These are phyloP conservation scores for Synanthedon formicaeformis DNA, from an alignment of 2,888 invertebrate genomes.

Conservation along the genomic window DNA sequence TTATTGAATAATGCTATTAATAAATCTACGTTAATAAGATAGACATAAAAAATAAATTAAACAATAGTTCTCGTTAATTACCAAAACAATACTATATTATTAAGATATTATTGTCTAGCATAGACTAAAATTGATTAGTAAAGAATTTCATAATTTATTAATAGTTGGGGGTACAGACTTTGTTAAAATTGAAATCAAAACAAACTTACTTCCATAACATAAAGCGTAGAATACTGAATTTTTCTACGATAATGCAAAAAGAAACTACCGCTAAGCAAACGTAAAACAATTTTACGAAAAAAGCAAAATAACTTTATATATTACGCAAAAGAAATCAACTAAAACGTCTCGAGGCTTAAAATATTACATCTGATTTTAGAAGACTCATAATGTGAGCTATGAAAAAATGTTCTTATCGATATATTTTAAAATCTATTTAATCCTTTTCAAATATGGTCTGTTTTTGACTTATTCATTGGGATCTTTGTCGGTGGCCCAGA, in stretches of 20 bases:
- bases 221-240: constrained; percentile 47
- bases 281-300: constrained; percentile 25
- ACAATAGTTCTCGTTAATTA: constrained; percentile 17
- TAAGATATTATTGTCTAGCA: constrained; percentile 33
- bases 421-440: too few relatives aligned
- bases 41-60: neutral
- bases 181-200: neutral
- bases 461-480: too few relatives aligned
- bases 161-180: neutral
- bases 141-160: constrained; percentile 6
- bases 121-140: constrained; percentile 34
- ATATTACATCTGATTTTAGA: too few relatives aligned
- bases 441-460: too few relatives aligned
- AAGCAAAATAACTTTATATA: constrained; percentile 44
- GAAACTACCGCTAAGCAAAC: constrained; percentile 1
- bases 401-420: too few relatives aligned
- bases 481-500: too few relatives aligned
- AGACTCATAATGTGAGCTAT: too few relatives aligned
- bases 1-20: too few relatives aligned
- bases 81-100: constrained; percentile 14
- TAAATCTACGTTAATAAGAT: neutral
- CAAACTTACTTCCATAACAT: constrained; percentile 3
- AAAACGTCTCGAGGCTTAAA: neutral
- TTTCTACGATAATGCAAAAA: neutral
- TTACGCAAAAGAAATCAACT: constrained; percentile 31